Evolutionary conservation across 2,888 invertebrate species (phyloP), one percentile per base, ranked within the genome.

Genomic region (Lymantria dispar): DNA sequence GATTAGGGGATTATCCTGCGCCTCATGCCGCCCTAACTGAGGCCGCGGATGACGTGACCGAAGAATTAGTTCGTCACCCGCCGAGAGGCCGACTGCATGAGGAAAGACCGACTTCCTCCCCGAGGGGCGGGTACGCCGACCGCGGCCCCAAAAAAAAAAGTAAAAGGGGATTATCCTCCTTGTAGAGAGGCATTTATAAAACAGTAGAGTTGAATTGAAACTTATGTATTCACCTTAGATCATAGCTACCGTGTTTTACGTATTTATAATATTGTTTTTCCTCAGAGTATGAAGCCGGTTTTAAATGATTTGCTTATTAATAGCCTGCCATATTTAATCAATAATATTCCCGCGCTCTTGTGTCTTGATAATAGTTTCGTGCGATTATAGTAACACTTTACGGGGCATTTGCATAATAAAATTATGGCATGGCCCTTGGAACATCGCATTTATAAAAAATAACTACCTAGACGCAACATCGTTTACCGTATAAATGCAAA

Each of bases 391-490:
- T 84, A 88, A 89, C 90, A 90, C 89, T 87, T 90, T 87, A 89
- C 77, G 74, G 80, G 63, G 68, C 81, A 89, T 91, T 91, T 90
- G 88, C 90, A 89, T 90, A 91, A 91, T 90, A 85, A 87, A 90
- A 91, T 90, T 90, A 87, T 85, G 64, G 42, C 62, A 53, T 45
- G 58, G 54, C 52, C 56, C 47, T 56, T 70, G 69, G 68, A 79
- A 74, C 74, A 76, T 71, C 74, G 66, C 64, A 60, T 68, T 70
- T 72, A 72, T 73, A 81, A 82, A 82, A 83, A 83, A 77, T 75
- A 74, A 67, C 70, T 65, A 73, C 71, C 69, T 51, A 62, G 68
- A 49, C 58, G 54, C 57, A 47, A 48, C 52, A 55, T 64, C 78
- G 72, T 76, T 81, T 79, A 79, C 74, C 73, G 75, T 62, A 72